A percentile compares a stretch with the other conserved stretches of the same genome.
Evolutionary conservation across 2,888 invertebrate species (phyloP).

Genomic region (Alloplasta piceator): DNA sequence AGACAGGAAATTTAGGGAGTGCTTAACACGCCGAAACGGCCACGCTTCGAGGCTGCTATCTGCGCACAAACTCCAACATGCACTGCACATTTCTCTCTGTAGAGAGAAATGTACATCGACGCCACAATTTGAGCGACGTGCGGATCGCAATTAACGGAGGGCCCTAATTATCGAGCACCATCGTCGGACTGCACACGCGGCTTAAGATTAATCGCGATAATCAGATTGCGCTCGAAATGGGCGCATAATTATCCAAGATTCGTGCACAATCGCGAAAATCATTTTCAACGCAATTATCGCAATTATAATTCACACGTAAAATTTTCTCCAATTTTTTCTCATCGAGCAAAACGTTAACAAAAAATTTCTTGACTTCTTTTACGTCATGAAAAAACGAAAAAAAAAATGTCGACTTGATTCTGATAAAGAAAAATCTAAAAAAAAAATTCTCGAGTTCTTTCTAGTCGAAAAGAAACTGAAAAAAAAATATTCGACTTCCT

Average conservation of each 20-base stretch:
- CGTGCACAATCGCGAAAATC: no score
- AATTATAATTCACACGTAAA: not conserved
- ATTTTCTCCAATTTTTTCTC: not conserved
- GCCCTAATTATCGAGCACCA: conserved; percentile 43
- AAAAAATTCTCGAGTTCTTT: no score
- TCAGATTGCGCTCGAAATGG: not conserved
- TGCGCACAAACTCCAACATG: not conserved
- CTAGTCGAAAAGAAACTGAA: no score
- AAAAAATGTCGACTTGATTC: no score
- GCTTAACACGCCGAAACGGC: conserved; percentile 14
- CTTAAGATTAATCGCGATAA: conserved; percentile 34
- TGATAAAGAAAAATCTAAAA: no score
- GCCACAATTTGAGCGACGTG: conserved; percentile 25
- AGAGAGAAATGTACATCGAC: not conserved
- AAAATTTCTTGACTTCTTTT: no score
- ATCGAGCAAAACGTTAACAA: no score
- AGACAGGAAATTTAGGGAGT: conserved; percentile 32
- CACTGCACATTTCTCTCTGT: conserved; percentile 9
- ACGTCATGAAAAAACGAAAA: no score
- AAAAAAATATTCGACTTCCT: no score
- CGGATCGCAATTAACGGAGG: conserved; percentile 43
- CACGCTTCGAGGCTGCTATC: conserved; percentile 15
- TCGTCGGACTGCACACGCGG: not conserved
- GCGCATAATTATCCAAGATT: not conserved
- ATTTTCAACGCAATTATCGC: not conserved